phyloP scores from a whole-genome alignment of 2,797 vertebrate genomes.

The Siniperca scherzeri region DNA sequence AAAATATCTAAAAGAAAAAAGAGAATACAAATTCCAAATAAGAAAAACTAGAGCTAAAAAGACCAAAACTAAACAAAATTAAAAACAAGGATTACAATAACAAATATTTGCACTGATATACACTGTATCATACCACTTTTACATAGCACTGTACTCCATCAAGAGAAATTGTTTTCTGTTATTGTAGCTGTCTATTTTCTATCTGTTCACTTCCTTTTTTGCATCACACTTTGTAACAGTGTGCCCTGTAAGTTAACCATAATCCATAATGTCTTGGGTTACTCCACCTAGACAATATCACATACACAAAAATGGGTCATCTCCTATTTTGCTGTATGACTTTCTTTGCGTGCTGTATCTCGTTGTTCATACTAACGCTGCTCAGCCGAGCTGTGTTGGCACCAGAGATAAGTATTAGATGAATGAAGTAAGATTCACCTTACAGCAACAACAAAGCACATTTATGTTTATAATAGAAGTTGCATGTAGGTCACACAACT shows the following conservation, averaged over 20 bases:
- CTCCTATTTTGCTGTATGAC: background rate
- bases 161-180: no score
- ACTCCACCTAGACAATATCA: background rate
- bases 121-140: no score
- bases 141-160: no score
- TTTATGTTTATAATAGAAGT: background rate
- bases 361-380: background rate
- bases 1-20: no score
- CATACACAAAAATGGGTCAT: background rate
- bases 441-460: background rate
- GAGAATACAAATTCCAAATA: no score
- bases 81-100: no score
- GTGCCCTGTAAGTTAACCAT: background rate
- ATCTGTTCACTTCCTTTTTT: no score
- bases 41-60: no score
- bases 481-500: background rate
- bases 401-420: background rate
- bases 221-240: background rate
- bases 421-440: background rate
- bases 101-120: no score
- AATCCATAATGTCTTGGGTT: background rate
- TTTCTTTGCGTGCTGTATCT: conserved; percentile 1
- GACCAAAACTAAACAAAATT: no score
- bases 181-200: no score
- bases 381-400: background rate